phyloP scores from a whole-genome alignment of 2,113 vertebrate genomes.

The Carassius auratus region DNA sequence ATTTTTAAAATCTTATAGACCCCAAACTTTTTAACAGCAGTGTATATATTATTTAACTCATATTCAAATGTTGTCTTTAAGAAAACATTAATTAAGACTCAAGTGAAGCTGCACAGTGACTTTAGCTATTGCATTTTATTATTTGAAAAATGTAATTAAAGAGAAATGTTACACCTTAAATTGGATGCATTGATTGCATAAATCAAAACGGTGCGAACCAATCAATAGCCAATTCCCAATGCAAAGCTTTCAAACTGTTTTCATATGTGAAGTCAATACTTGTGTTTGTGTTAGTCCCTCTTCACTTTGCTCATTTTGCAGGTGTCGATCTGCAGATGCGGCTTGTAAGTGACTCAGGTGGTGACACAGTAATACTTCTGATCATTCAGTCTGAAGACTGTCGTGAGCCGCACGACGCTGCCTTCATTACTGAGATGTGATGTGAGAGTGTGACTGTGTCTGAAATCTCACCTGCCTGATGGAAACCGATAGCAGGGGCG shows the following conservation, averaged over 20 bases:
- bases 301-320: conserved; percentile 12
- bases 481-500: conserved; percentile 71
- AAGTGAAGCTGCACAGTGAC: neutral
- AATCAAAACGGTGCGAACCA: neutral
- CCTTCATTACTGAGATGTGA: conserved; percentile 27
- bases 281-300: neutral
- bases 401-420: neutral
- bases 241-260: neutral
- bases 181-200: neutral
- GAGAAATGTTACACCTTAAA: neutral
- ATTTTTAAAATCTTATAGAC: neutral
- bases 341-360: neutral
- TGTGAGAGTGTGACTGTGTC: neutral
- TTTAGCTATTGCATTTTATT: neutral
- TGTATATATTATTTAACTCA: neutral
- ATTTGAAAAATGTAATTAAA: neutral
- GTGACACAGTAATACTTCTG: conserved; percentile 15
- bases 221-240: conserved; percentile 32
- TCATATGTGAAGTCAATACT: neutral
- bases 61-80: conserved; percentile 5
- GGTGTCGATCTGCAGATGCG: conserved; percentile 26
- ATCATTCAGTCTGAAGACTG: conserved; percentile 2
- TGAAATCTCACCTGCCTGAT: conserved; percentile 73
- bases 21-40: neutral
- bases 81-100: neutral